These are phyloP conservation scores for Aleadryas rufinucha DNA, from an alignment of 2,113 vertebrate species.

Conservation along the genomic window DNA sequence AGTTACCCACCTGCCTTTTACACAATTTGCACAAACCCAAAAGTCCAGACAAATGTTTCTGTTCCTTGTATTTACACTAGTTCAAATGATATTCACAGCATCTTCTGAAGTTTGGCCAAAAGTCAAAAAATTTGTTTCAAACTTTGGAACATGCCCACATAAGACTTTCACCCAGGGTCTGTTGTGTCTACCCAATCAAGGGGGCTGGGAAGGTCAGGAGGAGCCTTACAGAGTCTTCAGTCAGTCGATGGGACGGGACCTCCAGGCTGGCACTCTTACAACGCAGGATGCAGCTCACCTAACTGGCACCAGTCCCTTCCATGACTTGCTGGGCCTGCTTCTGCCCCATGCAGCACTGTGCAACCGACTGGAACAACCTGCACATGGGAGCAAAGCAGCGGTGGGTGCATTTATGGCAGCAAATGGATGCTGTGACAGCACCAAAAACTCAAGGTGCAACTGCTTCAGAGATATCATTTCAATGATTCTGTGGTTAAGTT, in stretches of 20 bases:
- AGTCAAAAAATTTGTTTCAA: slow-evolving; percentile 74
- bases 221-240: slow-evolving; percentile 75
- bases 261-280: slow-evolving; percentile 27
- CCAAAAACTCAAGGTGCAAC: neutral
- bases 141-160: slow-evolving; percentile 78
- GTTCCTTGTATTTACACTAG: slow-evolving; percentile 95
- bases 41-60: slow-evolving; percentile 81
- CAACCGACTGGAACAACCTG: slow-evolving; percentile 98
- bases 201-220: slow-evolving; percentile 64
- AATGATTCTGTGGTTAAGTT: neutral
- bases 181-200: slow-evolving; percentile 50
- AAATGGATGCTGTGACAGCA: accelerated
- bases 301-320: slow-evolving; percentile 98
- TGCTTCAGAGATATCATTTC: accelerated
- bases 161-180: slow-evolving; percentile 58
- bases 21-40: slow-evolving; percentile 79
- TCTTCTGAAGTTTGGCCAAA: slow-evolving; percentile 84
- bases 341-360: slow-evolving; percentile 99
- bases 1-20: slow-evolving; percentile 71
- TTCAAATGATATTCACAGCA: slow-evolving; percentile 95
- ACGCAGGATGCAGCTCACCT: slow-evolving; percentile 61
- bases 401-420: neutral
- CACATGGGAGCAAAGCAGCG: neutral
- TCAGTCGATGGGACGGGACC: slow-evolving; percentile 47
- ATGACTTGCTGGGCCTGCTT: slow-evolving; percentile 99